Evolutionary conservation across 2,888 invertebrate genomes (phyloP).

Genomic region (Latrodectus elegans): DNA sequence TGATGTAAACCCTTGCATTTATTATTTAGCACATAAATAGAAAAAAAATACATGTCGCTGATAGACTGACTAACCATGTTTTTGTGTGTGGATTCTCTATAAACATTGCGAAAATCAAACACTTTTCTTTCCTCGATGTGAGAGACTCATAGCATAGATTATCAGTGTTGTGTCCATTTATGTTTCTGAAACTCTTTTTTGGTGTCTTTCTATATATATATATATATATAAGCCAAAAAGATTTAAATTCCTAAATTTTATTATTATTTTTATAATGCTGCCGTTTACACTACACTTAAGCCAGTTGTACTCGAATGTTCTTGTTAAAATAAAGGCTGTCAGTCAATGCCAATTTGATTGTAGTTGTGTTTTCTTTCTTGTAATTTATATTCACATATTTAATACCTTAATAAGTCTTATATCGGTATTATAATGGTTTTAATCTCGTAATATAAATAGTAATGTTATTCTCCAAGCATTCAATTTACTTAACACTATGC

Average conservation of each 20-base stretch:
- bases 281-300: constrained; percentile 59
- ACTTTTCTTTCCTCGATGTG: constrained; percentile 1
- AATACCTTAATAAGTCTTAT: no score
- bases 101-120: neutral
- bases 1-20: neutral
- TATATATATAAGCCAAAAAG: constrained; percentile 23
- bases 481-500: no score
- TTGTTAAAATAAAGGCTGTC: constrained; percentile 62
- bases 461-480: no score
- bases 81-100: neutral
- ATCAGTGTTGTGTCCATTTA: constrained; percentile 36
- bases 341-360: constrained; percentile 20
- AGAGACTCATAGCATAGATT: constrained; percentile 14
- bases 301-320: constrained; percentile 61
- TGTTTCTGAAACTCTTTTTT: constrained; percentile 28
- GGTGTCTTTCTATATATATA: constrained; percentile 33
- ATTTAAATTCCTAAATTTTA: constrained; percentile 56
- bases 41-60: neutral
- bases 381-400: neutral
- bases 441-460: no score
- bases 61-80: neutral
- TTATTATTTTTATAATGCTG: constrained; percentile 68
- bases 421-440: no score
- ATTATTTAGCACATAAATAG: neutral
- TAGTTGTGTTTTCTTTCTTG: neutral